Percentiles rank a stretch among this genome's conserved stretches.
Conservation (phyloP, 2,113 vertebrate species). For the Pogona vitticeps region DNA sequence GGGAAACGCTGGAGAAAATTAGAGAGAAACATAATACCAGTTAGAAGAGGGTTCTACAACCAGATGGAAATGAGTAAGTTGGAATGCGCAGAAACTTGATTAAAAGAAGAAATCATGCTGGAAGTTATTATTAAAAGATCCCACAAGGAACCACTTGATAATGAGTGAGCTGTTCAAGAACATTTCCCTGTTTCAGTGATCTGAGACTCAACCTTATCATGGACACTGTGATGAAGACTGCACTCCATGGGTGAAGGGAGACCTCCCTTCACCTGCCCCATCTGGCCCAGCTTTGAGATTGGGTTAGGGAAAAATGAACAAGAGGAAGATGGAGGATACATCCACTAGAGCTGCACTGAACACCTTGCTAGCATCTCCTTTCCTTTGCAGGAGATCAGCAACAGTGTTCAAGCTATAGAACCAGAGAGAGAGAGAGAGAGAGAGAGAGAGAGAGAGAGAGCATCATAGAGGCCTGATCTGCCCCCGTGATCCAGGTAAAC, state of each 20-base stretch:
- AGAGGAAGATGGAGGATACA: too few relatives aligned
- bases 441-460: too few relatives aligned
- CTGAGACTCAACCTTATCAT: not conserved
- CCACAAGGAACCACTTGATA: not conserved
- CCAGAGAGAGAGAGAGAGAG: too few relatives aligned
- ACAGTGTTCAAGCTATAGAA: too few relatives aligned
- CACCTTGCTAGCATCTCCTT: too few relatives aligned
- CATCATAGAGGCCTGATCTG: too few relatives aligned
- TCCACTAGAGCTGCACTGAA: too few relatives aligned
- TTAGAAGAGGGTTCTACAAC: not conserved
- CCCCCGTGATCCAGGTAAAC: too few relatives aligned
- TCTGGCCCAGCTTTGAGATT: too few relatives aligned
- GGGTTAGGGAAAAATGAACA: too few relatives aligned
- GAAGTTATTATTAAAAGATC: not conserved
- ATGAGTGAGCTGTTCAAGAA: not conserved
- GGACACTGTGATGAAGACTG: too few relatives aligned
- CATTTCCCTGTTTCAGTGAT: not conserved
- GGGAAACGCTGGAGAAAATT: not conserved
- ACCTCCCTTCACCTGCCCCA: not conserved
- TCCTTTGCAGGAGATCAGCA: too few relatives aligned
- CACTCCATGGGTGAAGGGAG: not conserved
- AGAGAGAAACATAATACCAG: not conserved
- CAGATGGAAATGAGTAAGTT: not conserved
- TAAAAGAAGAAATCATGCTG: not conserved
- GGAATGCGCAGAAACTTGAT: not conserved